Base-by-base conservation (phyloP, 2,797 vertebrate species). In the Valencia hispanica region DNA sequence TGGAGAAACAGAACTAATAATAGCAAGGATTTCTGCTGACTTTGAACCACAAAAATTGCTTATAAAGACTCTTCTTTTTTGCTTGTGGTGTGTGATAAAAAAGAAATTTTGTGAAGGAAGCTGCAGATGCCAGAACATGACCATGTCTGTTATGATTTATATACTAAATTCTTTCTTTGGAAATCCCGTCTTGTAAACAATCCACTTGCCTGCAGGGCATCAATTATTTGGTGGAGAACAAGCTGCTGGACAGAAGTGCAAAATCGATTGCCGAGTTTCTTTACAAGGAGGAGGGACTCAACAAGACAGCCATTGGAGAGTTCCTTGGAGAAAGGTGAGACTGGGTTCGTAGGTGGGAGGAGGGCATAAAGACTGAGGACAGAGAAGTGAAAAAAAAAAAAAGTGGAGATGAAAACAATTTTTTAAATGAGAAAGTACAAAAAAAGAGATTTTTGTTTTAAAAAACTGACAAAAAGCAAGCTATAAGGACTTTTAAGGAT, bases 281-380 rank as follows among this genome's bases (percentile, higher is more conserved):
- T 27, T 96, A 97, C 92, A 97, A 97, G 84, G 97, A 97, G 11
- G 97, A 99, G 75, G 97, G 97, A 22, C 95, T 98, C 87, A 97
- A 96, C 91, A 99, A 99, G 92, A 97, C 96, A 0, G 97, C 97
- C 82, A 98, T 99, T 0, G 97, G 97, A 72, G 96, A 96, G 77
- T 99, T 97, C 86, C 85, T 99, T 10, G 97, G 97, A 76, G 95
- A 97, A 75, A 97, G 97, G 97, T 98, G 88, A 5, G 15, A 12
- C 5, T 20, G 39, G 25, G 55, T 5, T 17, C 8, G 41, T 5
- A 30, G 8, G 15, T 18, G 55, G 34, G 2, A 48, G 61, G 0
- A 3, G 18, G 47, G 14, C 5, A 6, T 25, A 48, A 2, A 53
- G 18, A 30, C 5, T 15, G 14, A 17, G 45, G 11, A 68, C 47